Evolutionary conservation across 1,140 invertebrate species (phyloP).

Genomic region (Daktulosphaira vitifoliae): DNA sequence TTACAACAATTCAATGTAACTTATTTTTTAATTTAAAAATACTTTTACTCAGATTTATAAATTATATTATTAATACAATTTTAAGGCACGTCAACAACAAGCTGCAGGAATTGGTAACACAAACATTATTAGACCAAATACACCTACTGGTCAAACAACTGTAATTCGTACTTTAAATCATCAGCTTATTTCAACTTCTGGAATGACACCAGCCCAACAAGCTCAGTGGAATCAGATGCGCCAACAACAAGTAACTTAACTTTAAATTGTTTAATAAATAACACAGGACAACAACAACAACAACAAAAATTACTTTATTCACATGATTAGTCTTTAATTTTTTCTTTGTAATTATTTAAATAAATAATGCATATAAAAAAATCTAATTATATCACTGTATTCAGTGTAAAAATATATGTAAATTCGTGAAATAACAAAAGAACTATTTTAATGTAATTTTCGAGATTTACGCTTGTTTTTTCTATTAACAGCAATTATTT

Average conservation of each 20-base stretch:
- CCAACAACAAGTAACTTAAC: slow-evolving; percentile 22
- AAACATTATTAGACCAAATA: slow-evolving; percentile 4
- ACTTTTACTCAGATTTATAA: too few relatives aligned
- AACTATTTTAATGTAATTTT: too few relatives aligned
- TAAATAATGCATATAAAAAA: too few relatives aligned
- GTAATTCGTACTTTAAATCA: slow-evolving; percentile 25
- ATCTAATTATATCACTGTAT: too few relatives aligned
- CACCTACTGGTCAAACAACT: slow-evolving; percentile 12
- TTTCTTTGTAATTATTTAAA: too few relatives aligned
- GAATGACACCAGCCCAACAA: slow-evolving; percentile 20
- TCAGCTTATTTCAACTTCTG: slow-evolving; percentile 25
- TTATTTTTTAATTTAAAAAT: slow-evolving; percentile 33
- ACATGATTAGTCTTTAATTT: too few relatives aligned
- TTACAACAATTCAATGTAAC: slow-evolving; percentile 45
- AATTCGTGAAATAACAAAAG: too few relatives aligned
- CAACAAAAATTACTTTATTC: background rate
- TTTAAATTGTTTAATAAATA: too few relatives aligned
- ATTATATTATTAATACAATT: too few relatives aligned
- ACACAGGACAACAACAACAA: background rate
- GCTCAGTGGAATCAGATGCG: slow-evolving; percentile 26
- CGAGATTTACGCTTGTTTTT: too few relatives aligned
- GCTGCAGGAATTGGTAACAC: slow-evolving; percentile 3
- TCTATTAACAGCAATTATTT: too few relatives aligned
- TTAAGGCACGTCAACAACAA: slow-evolving; percentile 38
- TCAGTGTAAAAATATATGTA: too few relatives aligned